These are phyloP conservation scores for Asarcornis scutulata DNA, from an alignment of 2,113 vertebrate species.

Conservation along the genomic window DNA sequence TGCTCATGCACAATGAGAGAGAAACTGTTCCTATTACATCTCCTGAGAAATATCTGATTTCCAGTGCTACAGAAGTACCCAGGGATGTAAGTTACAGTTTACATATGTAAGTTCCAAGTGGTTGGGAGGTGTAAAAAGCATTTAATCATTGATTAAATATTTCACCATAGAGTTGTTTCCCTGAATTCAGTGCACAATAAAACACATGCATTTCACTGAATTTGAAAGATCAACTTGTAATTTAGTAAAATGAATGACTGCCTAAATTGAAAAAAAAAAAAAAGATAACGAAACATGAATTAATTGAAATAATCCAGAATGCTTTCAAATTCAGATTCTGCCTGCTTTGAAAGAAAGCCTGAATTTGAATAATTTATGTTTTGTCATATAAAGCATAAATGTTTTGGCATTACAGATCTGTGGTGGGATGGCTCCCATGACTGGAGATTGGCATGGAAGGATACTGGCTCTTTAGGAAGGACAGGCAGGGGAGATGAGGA, in stretches of 20 bases:
- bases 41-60: not conserved
- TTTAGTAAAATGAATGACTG: not conserved
- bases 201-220: not conserved
- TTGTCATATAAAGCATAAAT: not conserved
- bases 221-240: conserved; percentile 31
- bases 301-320: not conserved
- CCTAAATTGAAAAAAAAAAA: not conserved
- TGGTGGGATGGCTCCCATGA: no score
- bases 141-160: not conserved
- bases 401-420: no score
- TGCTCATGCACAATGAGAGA: not conserved
- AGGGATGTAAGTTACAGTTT: not conserved
- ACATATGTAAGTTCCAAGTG: not conserved
- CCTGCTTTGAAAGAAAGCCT: not conserved
- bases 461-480: no score
- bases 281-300: not conserved
- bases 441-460: no score
- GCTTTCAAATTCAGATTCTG: not conserved
- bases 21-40: not conserved
- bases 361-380: not conserved
- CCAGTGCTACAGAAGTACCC: not conserved
- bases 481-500: no score
- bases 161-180: not conserved
- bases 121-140: not conserved
- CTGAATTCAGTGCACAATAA: not conserved